Base-by-base conservation (phyloP, 2,113 vertebrate genomes). In the Chloroceryle aenea region DNA sequence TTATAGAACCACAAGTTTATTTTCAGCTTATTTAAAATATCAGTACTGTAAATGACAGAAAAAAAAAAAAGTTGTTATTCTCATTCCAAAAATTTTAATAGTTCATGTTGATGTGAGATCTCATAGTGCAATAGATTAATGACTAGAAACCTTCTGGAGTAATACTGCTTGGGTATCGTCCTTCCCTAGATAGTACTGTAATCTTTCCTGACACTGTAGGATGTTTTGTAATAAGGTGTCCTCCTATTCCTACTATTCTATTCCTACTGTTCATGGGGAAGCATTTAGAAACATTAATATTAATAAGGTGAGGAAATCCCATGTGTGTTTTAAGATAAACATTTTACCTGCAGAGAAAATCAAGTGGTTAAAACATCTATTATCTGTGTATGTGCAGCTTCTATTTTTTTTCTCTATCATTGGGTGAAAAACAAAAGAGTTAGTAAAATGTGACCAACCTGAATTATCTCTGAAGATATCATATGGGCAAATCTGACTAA, bases 181-280 rank as follows among this genome's bases (percentile, higher is more conserved):
- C 21, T 73, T 42, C 16, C 3, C 16, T 55, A 40, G 26, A 38
- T 1, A 69, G 16, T 52, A 80, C 26, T 0, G 0, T 43, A 56
- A 69, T 82, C 26, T 88, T 67, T 16, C 43, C 32, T 22, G 20
- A 85, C 20, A 18, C 38, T 36, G 32, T 21, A 77, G 21, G 16
- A 25, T 64, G 5, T n/a, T 69, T 83, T 62, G 76, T 86, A 88
- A 36, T 58, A 76, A 68, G 4, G 9, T 48, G 8, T 58, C 13
- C 25, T 89, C 4, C 4, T 58, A 18, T 22, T 48, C 30, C 7
- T 48, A 43, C 42, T 55, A 21, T 50, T 80, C 12, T 68, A 12
- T 12, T 79, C 62, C 6, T 36, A 19, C 13, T 43, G 27, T 36
- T 81, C 59, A n/a, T 42, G 25, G 36, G 45, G 20, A 85, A 79